A percentile compares a stretch with the other conserved stretches of the same genome.
Evolutionary conservation across 2,888 invertebrate species (phyloP).

Genomic region (Hirtodrosophila duncani): DNA sequence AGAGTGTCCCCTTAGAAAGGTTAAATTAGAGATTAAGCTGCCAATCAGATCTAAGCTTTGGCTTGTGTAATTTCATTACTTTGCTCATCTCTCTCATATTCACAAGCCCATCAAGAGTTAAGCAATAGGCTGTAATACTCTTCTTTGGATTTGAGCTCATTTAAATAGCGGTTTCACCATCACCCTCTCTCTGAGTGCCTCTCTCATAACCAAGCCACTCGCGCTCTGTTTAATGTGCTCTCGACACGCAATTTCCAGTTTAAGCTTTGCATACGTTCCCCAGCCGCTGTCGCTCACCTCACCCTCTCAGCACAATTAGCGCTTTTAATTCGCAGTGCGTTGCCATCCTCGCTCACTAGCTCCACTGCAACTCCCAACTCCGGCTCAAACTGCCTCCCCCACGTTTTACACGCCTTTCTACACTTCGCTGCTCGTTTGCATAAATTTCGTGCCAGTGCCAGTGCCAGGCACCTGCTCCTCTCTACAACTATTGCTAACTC

Average conservation of each 20-base stretch:
- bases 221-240: conserved; percentile 65
- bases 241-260: conserved; percentile 51
- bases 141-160: conserved; percentile 30
- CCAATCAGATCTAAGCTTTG: too few relatives aligned
- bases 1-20: too few relatives aligned
- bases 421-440: conserved; percentile 75
- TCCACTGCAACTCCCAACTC: neutral
- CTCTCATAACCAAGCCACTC: conserved; percentile 11
- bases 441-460: conserved; percentile 71
- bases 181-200: conserved; percentile 6
- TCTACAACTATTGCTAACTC: neutral
- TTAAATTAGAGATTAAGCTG: too few relatives aligned
- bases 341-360: conserved; percentile 12
- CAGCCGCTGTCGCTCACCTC: neutral
- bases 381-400: conserved; percentile 17
- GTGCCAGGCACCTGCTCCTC: conserved; percentile 52
- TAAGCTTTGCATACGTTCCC: conserved; percentile 54
- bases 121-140: conserved; percentile 35
- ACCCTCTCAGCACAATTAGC: conserved; percentile 52
- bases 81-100: too few relatives aligned
- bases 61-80: too few relatives aligned
- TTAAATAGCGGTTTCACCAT: conserved; percentile 53
- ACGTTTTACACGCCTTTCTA: conserved; percentile 63
- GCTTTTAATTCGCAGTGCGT: conserved; percentile 49
- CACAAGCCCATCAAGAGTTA: neutral